These are phyloP conservation scores for Tipula vernalis DNA, from an alignment of 2,888 invertebrate genomes.

Conservation along the genomic window DNA sequence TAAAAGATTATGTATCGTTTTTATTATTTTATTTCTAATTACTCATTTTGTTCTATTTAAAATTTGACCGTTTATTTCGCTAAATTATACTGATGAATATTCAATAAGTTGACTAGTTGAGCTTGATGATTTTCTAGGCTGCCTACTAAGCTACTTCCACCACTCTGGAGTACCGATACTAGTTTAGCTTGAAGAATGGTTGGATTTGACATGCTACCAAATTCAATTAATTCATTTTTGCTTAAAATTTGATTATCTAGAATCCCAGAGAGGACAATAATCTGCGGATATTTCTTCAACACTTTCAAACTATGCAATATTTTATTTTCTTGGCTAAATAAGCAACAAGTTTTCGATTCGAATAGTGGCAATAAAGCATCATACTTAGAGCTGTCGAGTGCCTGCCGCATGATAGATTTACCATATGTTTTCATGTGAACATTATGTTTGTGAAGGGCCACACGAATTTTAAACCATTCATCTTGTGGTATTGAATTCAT, in stretches of 20 bases:
- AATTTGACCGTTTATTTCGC: conserved; percentile 16
- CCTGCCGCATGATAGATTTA: conserved; percentile 48
- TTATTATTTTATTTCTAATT: background rate
- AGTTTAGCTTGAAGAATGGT: conserved; percentile 52
- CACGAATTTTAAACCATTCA: conserved; percentile 49
- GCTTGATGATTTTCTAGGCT: conserved; percentile 58
- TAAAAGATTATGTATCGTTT: no score
- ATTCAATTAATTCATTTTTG: conserved; percentile 53
- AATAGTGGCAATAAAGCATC: conserved; percentile 52
- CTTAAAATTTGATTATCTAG: conserved; percentile 55
- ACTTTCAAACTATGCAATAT: conserved; percentile 47
- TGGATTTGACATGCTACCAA: conserved; percentile 50
- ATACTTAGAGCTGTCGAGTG: conserved; percentile 53
- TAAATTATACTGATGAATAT: conserved; percentile 36
- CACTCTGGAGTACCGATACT: conserved; percentile 53
- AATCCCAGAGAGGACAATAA: conserved; percentile 64
- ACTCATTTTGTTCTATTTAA: background rate
- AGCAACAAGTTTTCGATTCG: conserved; percentile 47
- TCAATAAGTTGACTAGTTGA: conserved; percentile 51
- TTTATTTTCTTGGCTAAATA: conserved; percentile 57
- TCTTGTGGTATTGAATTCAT: conserved; percentile 55
- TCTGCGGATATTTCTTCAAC: conserved; percentile 55
- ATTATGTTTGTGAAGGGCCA: conserved; percentile 48
- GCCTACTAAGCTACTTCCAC: conserved; percentile 48
- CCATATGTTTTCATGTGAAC: conserved; percentile 59